Base-by-base conservation (phyloP, 2,113 vertebrate species). In the Callaeas wilsoni region DNA sequence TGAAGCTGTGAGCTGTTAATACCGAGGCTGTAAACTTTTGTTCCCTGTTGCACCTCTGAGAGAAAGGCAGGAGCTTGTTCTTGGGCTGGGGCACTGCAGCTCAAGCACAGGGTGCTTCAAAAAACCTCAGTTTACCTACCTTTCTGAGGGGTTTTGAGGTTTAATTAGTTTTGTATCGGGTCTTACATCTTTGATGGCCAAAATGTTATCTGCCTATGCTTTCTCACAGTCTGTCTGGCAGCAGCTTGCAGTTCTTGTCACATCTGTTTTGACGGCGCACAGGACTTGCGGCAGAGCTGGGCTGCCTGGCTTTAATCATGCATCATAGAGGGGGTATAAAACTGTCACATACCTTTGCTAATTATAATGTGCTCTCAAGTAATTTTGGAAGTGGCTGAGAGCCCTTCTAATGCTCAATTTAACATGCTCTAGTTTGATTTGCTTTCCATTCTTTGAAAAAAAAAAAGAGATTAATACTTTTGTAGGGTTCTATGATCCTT, bases 261-360 rank as follows among this genome's bases (percentile, higher is more conserved):
- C 92, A 90, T 97, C 92, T 96, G 94, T 81, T 96, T 89, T 95
- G 94, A 96, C 10, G 70, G 93, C 92, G 22, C 41, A 33, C 90
- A 95, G 95, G 91, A 87, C 94, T 89, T 39, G 85, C 6, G 1
- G 84, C 17, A 6, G 93, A 73, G 87, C 90, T 77, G 68, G 84
- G 82, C 71, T 96, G 96, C 94, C 93, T 97, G 96, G 95, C 92
- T 96, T 97, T 96, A 97, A 93, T 97, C 95, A 95, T 62, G 88
- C 83, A 95, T 96, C 93, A 69, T 96, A 92, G 79, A 96, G 87
- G 83, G 83, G 71, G 37, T 84, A 94, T 97, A 96, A 97, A 97
- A 91, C 90, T 94, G 94, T 97, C 95, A 94, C 95, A 94, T 97
- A 97, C 96, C 95, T 96, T 90, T 82, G 94, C 95, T 96, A 96